phyloP scores from a whole-genome alignment of 2,113 vertebrate species.

The Varanus komodoensis region DNA sequence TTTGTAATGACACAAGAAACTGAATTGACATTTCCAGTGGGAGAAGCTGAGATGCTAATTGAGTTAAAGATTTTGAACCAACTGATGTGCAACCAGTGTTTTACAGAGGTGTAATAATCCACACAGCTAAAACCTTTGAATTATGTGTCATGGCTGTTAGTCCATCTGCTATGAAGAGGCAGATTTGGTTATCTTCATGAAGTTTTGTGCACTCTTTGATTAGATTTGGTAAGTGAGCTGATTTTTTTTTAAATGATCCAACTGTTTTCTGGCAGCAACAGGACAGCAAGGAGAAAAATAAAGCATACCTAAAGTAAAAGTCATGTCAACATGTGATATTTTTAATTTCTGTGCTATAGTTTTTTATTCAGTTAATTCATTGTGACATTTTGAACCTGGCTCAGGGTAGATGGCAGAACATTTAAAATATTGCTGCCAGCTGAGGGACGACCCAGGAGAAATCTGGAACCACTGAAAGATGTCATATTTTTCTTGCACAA shows the following conservation, averaged over 20 bases:
- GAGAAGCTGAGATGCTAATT: neutral
- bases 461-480: neutral
- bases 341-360: neutral
- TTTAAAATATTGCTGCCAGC: neutral
- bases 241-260: neutral
- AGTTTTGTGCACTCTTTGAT: neutral
- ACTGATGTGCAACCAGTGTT: constrained; percentile 1
- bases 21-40: neutral
- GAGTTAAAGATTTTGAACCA: neutral
- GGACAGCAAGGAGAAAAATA: neutral
- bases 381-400: neutral
- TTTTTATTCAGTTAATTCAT: too few species aligned
- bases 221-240: neutral
- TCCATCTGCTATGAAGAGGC: fast-evolving
- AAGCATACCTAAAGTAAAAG: neutral
- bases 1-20: neutral
- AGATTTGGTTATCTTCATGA: neutral
- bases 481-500: neutral
- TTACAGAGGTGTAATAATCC: constrained; percentile 28
- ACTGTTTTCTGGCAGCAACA: neutral
- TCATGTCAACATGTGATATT: fast-evolving
- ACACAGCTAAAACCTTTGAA: neutral
- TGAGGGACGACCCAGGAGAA: neutral
- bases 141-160: constrained; percentile 1
- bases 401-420: neutral